These are phyloP conservation scores for Sarcophaga bullata DNA, from an alignment of 1,140 invertebrate species.

Conservation along the genomic window DNA sequence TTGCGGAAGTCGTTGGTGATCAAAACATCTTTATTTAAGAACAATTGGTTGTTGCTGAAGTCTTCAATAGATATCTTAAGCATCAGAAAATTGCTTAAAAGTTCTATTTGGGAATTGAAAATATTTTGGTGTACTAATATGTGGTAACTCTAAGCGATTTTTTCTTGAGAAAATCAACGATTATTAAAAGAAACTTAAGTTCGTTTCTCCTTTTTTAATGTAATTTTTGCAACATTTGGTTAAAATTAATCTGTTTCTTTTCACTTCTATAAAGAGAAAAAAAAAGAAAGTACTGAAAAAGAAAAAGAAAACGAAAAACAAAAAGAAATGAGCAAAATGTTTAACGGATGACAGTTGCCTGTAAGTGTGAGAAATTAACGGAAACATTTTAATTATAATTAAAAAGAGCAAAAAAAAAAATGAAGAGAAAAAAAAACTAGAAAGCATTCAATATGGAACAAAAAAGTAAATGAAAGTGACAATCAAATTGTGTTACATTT, in stretches of 20 bases:
- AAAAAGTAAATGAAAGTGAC: conserved; percentile 6
- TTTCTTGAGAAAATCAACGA: conserved; percentile 5
- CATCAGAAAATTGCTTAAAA: background rate
- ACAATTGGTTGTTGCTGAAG: no score
- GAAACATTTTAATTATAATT: conserved; percentile 40
- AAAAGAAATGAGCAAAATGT: background rate
- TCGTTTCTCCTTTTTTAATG: background rate
- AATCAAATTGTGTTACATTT: conserved; percentile 30
- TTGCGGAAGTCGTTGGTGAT: no score
- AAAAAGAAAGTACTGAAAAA: no score
- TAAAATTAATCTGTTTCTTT: conserved; percentile 2
- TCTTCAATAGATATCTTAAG: no score
- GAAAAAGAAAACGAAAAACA: background rate
- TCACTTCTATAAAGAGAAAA: background rate
- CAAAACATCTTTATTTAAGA: no score
- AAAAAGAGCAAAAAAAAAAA: background rate
- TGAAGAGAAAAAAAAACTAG: no score
- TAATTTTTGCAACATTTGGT: conserved; percentile 18
- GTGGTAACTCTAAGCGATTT: background rate
- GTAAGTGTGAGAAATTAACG: conserved; percentile 25
- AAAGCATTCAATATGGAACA: background rate
- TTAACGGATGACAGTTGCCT: background rate
- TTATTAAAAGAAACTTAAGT: conserved; percentile 4
- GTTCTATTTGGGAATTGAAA: background rate
- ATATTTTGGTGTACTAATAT: background rate